Evolutionary conservation across 2,113 vertebrate species (phyloP).

Genomic region (Toxotes jaculatrix): DNA sequence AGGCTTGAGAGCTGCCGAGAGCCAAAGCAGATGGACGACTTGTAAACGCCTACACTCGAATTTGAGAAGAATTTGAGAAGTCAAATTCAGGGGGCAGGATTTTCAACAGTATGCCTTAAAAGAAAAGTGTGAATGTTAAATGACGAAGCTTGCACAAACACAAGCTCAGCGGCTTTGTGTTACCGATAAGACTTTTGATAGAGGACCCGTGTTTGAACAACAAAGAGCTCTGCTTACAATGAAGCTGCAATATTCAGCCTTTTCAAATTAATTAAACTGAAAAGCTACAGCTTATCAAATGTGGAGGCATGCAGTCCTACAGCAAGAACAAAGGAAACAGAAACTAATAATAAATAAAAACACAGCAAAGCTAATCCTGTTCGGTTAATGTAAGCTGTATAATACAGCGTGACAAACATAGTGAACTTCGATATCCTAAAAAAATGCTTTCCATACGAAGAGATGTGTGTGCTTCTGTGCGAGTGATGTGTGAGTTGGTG

Average conservation of each 20-base stretch:
- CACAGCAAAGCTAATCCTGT: constrained; percentile 15
- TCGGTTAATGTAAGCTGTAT: constrained; percentile 2
- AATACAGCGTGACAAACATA: not conserved
- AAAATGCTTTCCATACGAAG: not conserved
- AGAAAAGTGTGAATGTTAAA: constrained; percentile 14
- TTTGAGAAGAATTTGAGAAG: constrained; percentile 36
- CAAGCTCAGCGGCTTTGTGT: constrained; percentile 36
- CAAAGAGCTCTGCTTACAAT: not conserved
- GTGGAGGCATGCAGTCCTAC: not conserved
- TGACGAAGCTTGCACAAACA: constrained; percentile 16
- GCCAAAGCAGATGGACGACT: constrained; percentile 51
- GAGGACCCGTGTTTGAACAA: not conserved
- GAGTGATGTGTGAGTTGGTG: too few species aligned
- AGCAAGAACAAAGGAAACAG: constrained; percentile 14
- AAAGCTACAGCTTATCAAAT: constrained; percentile 12
- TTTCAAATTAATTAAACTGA: constrained; percentile 13
- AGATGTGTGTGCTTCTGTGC: not conserved
- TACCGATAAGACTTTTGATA: not conserved
- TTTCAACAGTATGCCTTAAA: not conserved
- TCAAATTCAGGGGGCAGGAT: constrained; percentile 37
- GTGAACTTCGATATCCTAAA: not conserved
- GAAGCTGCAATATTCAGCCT: constrained; percentile 2
- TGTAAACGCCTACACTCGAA: constrained; percentile 27
- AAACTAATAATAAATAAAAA: not conserved
- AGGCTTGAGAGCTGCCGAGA: constrained; percentile 39